Base-by-base conservation (phyloP, 1,140 invertebrate species). In the Lasioglossum baleicum region DNA sequence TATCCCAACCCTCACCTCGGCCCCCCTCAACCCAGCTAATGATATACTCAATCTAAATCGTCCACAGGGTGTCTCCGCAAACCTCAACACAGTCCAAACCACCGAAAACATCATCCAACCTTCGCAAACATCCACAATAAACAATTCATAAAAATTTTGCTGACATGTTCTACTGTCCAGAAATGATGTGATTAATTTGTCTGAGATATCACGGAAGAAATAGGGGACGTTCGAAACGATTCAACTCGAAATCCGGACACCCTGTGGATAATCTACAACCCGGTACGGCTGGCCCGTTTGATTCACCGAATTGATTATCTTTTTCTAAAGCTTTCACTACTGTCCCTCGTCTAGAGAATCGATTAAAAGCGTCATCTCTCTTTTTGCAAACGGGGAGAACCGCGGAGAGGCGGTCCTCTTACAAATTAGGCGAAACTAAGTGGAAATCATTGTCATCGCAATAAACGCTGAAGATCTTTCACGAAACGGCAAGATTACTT, bases 1-100 rank as follows among this genome's bases (percentile, higher is more conserved):
- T 92, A 91, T 79, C 80, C 91, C 91, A 91, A 90, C 90, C 71
- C 89, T 92, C 90, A 90, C 85, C 80, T 90, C 91, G 91, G 90
- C 90, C 90, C 91, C 90, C 90, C 90, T 91, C 90, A 92, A 91
- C 89, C 87, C 90, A 92, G 91, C 90, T 92, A 90, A 82, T 87
- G 83, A 84, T 84, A 89, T 87, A 85, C 10, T 83, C 68, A 11
- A 81, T 82, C 82, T 81, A 75, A 80, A 73, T 63, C 61, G 78
- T 85, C 82, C 67, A 81, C 85, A 87, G 82, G 84, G 78, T 83
- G 84, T 35, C 78, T 40, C 17, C 17, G 15, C 1, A 42, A 42
- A 69, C 17, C 56, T 7, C 44, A 17, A 64, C 35, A 35, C 3
- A 35, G 35, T 35, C 2, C 35, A 3, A 35, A 35, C 35, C 35